A percentile compares a stretch with the other conserved stretches of the same genome.
Conservation (phyloP, 2,113 vertebrate genomes). For the Ginglymostoma cirratum region DNA sequence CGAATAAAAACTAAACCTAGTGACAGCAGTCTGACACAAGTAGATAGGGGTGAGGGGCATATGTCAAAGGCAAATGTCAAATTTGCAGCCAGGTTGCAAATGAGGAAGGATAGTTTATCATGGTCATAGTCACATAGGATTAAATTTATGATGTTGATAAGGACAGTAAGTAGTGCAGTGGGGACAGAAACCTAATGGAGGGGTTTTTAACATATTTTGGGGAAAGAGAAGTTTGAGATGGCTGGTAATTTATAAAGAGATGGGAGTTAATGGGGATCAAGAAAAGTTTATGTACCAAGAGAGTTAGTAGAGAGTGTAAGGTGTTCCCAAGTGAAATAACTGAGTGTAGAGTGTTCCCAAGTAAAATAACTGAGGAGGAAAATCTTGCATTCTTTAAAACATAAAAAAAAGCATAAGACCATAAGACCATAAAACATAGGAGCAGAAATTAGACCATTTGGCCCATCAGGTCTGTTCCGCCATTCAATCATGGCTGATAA, state of each 20-base stretch:
- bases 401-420: background rate
- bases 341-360: background rate
- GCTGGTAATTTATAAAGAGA: background rate
- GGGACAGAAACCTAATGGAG: background rate
- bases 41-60: too few relatives aligned
- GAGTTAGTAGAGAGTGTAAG: background rate
- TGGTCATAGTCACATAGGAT: background rate
- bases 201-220: background rate
- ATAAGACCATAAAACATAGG: too few relatives aligned
- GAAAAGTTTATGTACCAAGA: background rate
- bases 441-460: too few relatives aligned
- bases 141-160: background rate
- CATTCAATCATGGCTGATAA: too few relatives aligned
- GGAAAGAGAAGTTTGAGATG: background rate
- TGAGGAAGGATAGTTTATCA: background rate
- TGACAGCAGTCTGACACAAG: background rate
- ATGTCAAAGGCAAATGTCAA: background rate
- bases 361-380: background rate
- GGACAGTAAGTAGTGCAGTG: background rate
- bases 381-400: background rate
- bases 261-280: background rate
- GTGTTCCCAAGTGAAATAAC: background rate
- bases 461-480: too few relatives aligned
- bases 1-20: background rate
- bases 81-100: background rate